Percentiles rank a stretch among this genome's conserved stretches.
phyloP scores from a whole-genome alignment of 2,888 invertebrate genomes.

The Euzetes globulus region DNA sequence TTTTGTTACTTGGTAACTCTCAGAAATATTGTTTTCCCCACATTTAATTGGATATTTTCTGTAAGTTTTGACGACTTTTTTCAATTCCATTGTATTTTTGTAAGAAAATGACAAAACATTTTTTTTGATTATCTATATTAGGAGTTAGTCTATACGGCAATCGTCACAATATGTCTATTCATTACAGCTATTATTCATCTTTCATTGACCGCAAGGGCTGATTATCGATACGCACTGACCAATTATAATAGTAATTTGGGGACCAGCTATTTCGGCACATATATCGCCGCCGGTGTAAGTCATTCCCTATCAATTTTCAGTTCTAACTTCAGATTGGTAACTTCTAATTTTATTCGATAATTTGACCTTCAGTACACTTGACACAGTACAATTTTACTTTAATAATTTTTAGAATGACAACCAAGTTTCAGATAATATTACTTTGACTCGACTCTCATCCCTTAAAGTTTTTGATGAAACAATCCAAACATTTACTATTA shows the following conservation, averaged over 20 bases:
- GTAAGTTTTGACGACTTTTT: conserved; percentile 38
- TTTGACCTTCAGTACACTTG: no score
- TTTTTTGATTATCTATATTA: conserved; percentile 46
- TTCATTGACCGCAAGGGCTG: conserved; percentile 47
- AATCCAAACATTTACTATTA: no score
- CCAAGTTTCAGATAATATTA: no score
- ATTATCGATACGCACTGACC: conserved; percentile 39
- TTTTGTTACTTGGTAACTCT: conserved; percentile 42
- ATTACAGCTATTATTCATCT: conserved; percentile 74
- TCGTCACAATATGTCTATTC: conserved; percentile 63
- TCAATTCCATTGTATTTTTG: background rate
- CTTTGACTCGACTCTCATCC: no score
- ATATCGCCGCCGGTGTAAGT: conserved; percentile 42
- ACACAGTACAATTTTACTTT: no score
- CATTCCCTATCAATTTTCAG: background rate
- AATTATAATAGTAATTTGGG: conserved; percentile 34
- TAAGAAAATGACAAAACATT: background rate
- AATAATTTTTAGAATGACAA: no score
- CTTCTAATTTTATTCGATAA: no score
- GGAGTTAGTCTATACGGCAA: conserved; percentile 70
- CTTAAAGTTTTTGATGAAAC: no score
- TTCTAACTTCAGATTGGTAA: background rate
- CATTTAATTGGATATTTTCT: conserved; percentile 41
- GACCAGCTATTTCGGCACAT: conserved; percentile 39
- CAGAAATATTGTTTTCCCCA: conserved; percentile 38